These are phyloP conservation scores for Orthosia cruda DNA, from an alignment of 2,888 invertebrate species.

Conservation along the genomic window DNA sequence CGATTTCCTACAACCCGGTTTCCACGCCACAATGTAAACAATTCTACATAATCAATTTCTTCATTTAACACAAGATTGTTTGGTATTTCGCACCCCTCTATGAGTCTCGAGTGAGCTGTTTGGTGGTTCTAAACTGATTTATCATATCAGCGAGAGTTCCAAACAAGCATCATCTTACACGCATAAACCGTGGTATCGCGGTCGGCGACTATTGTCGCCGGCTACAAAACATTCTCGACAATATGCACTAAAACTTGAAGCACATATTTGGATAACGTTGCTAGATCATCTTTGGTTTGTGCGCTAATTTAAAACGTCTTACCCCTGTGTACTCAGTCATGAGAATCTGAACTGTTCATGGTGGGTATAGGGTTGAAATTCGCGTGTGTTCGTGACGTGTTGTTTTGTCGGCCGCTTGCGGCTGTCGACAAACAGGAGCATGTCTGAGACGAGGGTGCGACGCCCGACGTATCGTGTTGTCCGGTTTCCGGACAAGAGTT, in stretches of 20 bases:
- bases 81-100: slow-evolving; percentile 84
- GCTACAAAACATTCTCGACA: slow-evolving; percentile 86
- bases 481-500: slow-evolving; percentile 90
- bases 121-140: slow-evolving; percentile 89
- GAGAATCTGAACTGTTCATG: slow-evolving; percentile 70
- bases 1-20: slow-evolving; percentile 7
- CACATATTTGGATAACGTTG: slow-evolving; percentile 86
- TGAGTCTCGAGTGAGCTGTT: slow-evolving; percentile 88
- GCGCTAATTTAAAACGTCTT: slow-evolving; percentile 71
- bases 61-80: slow-evolving; percentile 87
- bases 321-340: slow-evolving; percentile 60
- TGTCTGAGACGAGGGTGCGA: slow-evolving; percentile 88
- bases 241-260: slow-evolving; percentile 85
- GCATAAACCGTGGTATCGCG: slow-evolving; percentile 89
- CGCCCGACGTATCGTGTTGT: slow-evolving; percentile 88
- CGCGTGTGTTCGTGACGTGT: slow-evolving; percentile 32
- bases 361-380: slow-evolving; percentile 70
- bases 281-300: slow-evolving; percentile 78
- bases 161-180: slow-evolving; percentile 92
- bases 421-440: slow-evolving; percentile 79
- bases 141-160: slow-evolving; percentile 89
- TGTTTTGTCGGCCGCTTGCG: slow-evolving; percentile 64
- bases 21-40: slow-evolving; percentile 63
- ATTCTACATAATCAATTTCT: slow-evolving; percentile 85
- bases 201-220: slow-evolving; percentile 77